Conservation (phyloP, 2,113 vertebrate species). For the Diglossa brunneiventris region DNA sequence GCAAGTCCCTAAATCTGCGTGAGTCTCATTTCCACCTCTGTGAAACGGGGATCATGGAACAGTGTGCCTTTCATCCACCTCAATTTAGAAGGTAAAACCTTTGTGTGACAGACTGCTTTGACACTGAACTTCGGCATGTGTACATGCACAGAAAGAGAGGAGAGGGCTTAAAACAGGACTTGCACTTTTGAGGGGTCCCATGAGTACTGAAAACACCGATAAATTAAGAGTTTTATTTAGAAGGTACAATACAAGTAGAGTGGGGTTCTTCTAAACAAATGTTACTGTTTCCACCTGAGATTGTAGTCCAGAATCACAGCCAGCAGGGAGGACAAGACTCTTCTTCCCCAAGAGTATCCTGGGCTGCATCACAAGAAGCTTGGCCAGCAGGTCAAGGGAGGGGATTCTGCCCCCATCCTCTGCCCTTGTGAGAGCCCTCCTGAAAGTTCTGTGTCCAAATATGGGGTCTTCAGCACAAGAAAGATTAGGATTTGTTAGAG, state of each 20-base stretch:
- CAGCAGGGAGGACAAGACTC: rapidly evolving
- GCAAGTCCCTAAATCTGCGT: constrained; percentile 28
- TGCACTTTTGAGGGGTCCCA: neutral
- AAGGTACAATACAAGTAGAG: neutral
- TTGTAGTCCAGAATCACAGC: neutral
- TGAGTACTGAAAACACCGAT: neutral
- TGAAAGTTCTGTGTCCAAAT: neutral
- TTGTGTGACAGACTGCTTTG: neutral
- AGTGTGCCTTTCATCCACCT: neutral
- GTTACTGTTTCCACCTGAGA: neutral
- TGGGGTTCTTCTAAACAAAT: neutral
- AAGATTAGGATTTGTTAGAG: neutral
- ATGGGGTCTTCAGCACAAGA: neutral
- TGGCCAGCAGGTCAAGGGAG: neutral
- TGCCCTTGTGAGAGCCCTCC: neutral
- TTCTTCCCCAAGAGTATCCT: neutral
- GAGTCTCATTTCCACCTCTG: constrained; percentile 41
- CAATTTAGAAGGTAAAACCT: neutral
- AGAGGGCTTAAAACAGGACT: neutral
- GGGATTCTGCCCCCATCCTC: neutral
- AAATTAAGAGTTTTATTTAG: neutral
- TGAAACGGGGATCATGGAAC: constrained; percentile 14
- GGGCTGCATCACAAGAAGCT: rapidly evolving
- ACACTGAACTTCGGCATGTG: rapidly evolving
- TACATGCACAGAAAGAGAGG: neutral